Percentiles rank a stretch among this genome's conserved stretches.
These are phyloP conservation scores for Plestiodon gilberti DNA, from an alignment of 2,113 vertebrate genomes.

Conservation along the genomic window DNA sequence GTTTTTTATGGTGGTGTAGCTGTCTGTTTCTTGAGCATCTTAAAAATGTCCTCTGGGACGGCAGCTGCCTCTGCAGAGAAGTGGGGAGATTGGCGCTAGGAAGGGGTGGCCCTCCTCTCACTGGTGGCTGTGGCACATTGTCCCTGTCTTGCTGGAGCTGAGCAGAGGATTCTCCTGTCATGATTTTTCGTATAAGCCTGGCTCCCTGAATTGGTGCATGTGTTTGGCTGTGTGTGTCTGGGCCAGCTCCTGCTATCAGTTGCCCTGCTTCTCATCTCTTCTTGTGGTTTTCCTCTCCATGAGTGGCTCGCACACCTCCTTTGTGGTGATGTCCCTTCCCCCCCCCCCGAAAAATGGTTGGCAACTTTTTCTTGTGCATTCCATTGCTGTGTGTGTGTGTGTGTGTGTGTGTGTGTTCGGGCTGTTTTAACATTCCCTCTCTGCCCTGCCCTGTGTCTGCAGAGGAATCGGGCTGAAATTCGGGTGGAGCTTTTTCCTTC, in stretches of 20 bases:
- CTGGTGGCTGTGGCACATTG: not conserved
- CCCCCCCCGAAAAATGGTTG: not conserved
- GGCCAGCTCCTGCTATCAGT: accelerated
- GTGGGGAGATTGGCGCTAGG: no score
- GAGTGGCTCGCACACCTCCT: not conserved
- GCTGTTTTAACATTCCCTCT: conserved; percentile 22
- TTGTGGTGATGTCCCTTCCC: not conserved
- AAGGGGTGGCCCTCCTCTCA: not conserved
- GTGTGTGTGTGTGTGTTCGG: conserved; percentile 50
- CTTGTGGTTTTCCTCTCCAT: no score
- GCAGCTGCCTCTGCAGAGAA: not conserved
- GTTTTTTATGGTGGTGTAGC: conserved; percentile 31
- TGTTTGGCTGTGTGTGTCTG: not conserved
- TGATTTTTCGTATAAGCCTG: conserved; percentile 22
- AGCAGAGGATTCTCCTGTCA: not conserved
- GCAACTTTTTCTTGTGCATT: not conserved
- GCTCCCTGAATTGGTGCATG: not conserved
- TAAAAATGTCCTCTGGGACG: conserved; percentile 1
- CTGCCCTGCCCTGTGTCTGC: not conserved
- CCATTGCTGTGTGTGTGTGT: conserved; percentile 25
- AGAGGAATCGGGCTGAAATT: not conserved
- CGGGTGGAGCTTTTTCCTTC: conserved; percentile 20
- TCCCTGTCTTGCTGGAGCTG: no score
- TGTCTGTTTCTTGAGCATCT: conserved; percentile 43
- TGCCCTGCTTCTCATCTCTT: not conserved